phyloP scores from a whole-genome alignment of 2,113 vertebrate genomes.

The Machaerirhynchus nigripectus region DNA sequence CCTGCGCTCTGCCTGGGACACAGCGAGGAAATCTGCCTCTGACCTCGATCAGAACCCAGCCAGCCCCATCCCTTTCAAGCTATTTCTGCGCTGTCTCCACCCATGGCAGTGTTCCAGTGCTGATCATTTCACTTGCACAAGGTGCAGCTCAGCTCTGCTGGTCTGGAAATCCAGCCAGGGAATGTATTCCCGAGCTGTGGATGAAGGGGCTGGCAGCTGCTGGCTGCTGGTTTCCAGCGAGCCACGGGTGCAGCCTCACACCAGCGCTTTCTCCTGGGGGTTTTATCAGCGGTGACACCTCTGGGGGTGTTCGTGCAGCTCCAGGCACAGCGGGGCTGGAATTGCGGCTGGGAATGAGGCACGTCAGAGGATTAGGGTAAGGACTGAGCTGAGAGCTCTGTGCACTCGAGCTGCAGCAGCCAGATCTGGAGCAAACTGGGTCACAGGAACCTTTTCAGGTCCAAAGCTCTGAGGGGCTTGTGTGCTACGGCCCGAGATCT shows the following conservation, averaged over 20 bases:
- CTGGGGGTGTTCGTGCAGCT: background rate
- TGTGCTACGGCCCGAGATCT: background rate
- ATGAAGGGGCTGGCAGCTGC: background rate
- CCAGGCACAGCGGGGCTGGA: background rate
- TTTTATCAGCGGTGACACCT: fast-evolving
- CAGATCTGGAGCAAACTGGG: constrained; percentile 9
- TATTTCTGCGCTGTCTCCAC: background rate
- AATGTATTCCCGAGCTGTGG: background rate
- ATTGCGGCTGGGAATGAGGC: background rate
- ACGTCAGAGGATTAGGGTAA: background rate
- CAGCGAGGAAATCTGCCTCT: background rate
- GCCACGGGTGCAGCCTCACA: background rate
- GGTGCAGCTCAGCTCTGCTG: background rate
- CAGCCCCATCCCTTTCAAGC: background rate
- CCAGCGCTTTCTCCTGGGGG: fast-evolving
- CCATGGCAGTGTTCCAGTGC: background rate
- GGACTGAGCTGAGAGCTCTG: background rate
- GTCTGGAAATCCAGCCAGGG: background rate
- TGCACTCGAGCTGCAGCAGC: background rate
- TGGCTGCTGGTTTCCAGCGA: background rate
- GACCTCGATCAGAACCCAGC: background rate
- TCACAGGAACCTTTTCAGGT: background rate
- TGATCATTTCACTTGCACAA: background rate
- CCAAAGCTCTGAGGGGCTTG: background rate
- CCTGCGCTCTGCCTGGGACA: background rate